A percentile compares a stretch with the other conserved stretches of the same genome.
These are phyloP conservation scores for Blennius ocellaris DNA, from an alignment of 2,113 vertebrate species.

Conservation along the genomic window DNA sequence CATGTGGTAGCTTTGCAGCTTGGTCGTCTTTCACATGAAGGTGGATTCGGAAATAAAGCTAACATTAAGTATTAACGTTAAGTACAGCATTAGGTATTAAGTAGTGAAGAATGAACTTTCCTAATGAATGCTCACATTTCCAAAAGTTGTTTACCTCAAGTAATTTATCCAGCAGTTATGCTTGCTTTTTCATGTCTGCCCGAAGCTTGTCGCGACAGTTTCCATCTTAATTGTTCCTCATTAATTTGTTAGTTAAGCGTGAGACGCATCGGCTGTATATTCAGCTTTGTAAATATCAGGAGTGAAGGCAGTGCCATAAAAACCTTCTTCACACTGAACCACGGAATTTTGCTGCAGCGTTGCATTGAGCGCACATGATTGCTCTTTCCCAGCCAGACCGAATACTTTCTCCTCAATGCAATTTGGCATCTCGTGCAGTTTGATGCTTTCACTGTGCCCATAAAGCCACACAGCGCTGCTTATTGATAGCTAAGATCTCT, in stretches of 20 bases:
- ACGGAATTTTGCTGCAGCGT: neutral
- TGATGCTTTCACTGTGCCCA: neutral
- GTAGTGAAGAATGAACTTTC: too few species aligned
- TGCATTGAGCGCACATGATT: neutral
- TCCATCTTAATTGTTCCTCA: neutral
- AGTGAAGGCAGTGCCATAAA: neutral
- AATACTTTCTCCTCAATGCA: constrained; percentile 3
- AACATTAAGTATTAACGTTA: too few species aligned
- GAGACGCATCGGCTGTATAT: neutral
- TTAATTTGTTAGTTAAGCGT: neutral
- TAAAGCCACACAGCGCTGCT: constrained; percentile 15
- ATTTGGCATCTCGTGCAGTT: constrained; percentile 3
- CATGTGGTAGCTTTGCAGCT: too few species aligned
- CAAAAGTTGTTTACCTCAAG: too few species aligned
- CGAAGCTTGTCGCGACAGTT: neutral
- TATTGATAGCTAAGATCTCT: constrained; percentile 23
- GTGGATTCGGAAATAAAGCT: too few species aligned
- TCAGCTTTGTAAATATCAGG: neutral
- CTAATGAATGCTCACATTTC: too few species aligned
- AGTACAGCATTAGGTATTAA: too few species aligned
- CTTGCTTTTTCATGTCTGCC: neutral
- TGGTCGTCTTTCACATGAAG: too few species aligned
- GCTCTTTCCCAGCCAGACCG: neutral
- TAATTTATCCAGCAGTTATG: neutral
- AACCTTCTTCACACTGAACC: neutral